Percentiles rank a stretch among this genome's conserved stretches.
phyloP scores from a whole-genome alignment of 37 sponge, comb jelly and placozoan species.

The Cladorhizidae sp. region DNA sequence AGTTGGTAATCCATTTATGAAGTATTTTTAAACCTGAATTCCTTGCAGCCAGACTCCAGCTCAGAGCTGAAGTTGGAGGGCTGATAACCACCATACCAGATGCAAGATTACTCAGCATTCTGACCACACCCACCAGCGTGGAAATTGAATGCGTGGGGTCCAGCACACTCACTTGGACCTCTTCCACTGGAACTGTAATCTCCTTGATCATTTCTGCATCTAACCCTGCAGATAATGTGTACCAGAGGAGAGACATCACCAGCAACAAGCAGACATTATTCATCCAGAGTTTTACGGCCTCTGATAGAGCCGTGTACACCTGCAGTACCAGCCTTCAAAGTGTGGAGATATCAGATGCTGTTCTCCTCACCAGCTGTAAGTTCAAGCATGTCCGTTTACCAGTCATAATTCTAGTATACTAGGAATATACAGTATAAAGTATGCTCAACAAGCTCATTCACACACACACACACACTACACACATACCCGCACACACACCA shows the following conservation, averaged over 20 bases:
- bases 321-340: not conserved
- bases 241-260: not conserved
- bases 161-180: not conserved
- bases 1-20: too few relatives aligned
- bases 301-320: not conserved
- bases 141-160: not conserved
- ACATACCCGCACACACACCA: too few relatives aligned
- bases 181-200: not conserved
- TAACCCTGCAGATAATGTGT: not conserved
- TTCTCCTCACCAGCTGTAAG: conserved; percentile 31
- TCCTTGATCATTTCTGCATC: not conserved
- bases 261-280: not conserved
- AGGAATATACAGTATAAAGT: too few relatives aligned
- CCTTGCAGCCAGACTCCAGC: not conserved
- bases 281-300: not conserved
- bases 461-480: conserved; percentile 1
- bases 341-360: not conserved
- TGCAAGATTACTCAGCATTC: not conserved
- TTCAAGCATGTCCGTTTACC: not conserved
- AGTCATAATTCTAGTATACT: not conserved
- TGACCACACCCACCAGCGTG: not conserved
- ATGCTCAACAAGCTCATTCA: not conserved
- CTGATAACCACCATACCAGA: not conserved
- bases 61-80: not conserved
- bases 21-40: too few relatives aligned